Conservation (phyloP, 2,113 vertebrate genomes). For the Acrocephalus arundinaceus region DNA sequence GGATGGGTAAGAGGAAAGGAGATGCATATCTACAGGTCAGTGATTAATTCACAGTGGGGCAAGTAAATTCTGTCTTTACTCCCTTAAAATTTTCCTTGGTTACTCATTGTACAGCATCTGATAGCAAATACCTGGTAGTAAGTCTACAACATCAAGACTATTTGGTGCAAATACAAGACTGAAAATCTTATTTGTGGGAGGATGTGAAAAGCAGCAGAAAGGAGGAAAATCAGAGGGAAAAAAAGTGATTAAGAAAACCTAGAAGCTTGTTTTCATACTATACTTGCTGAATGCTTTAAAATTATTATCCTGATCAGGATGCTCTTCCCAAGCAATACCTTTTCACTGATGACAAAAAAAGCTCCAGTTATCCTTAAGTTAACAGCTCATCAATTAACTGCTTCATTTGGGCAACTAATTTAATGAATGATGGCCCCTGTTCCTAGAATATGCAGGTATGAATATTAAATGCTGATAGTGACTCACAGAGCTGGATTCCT, state of each 20-base stretch:
- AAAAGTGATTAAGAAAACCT: not conserved
- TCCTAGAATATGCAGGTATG: slow-evolving; percentile 39
- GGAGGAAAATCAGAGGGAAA: not conserved
- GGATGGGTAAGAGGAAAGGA: not conserved
- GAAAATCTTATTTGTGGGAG: not conserved
- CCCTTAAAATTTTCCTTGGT: not conserved
- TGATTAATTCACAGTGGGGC: not conserved
- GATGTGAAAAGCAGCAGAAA: not conserved
- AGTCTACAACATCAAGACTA: not conserved
- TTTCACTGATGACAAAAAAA: not conserved
- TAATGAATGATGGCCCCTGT: slow-evolving; percentile 52
- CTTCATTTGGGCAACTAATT: slow-evolving; percentile 44
- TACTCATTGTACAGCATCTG: not conserved
- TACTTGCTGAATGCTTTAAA: not conserved
- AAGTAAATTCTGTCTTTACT: not conserved
- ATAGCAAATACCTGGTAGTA: not conserved
- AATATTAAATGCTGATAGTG: slow-evolving; percentile 44
- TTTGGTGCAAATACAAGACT: not conserved
- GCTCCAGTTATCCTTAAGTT: slow-evolving; percentile 19
- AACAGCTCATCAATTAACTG: slow-evolving; percentile 52
- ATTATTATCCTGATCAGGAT: not conserved
- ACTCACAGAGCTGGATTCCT: slow-evolving; percentile 33
- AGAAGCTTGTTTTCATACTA: not conserved
- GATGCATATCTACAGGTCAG: not conserved
- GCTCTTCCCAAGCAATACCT: not conserved